Base-by-base conservation (phyloP, 2,888 invertebrate genomes). In the Orthosia incerta region DNA sequence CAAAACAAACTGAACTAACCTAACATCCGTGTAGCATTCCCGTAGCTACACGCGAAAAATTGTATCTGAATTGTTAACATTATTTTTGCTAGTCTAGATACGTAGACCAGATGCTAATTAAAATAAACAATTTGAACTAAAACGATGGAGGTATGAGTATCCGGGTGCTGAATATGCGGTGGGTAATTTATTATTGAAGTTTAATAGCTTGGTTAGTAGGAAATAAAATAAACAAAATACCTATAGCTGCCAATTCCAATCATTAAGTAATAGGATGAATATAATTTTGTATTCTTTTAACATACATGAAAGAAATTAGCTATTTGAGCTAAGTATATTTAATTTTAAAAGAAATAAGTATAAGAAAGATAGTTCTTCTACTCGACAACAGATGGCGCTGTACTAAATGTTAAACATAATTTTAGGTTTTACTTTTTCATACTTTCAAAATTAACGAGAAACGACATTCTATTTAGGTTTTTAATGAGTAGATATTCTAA, bases 331-430 rank as follows among this genome's bases (percentile, higher is more conserved):
- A 9, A 0, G 39, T 39, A 39, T 39, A 39, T 9, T 39, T 39
- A 31, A 0, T 31, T 31, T 31, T 7, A 31, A 31, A 31, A 31
- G 31, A n/a, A n/a, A 18, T 18, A 26, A 13, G 7, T 4, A 13
- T 9, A n/a, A 4, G 16, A 13, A 9, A 16, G 0, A 13, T 59
- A 61, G 69, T 84, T 66, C 1, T 18, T 50, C 93, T 93, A 92
- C 87, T 91, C 89, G 78, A 66, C 84, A 77, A 80, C 74, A 93
- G 94, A 89, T 91, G 91, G 91, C 92, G 89, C 83, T 90, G 67
- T 76, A 53, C n/a, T 1, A 15, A 76, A 74, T 39, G 39, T 39
- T 39, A 9, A 26, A 16, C 0, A 1, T 31, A 9, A 18, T 0
- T 2, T 18, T 16, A 0, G 0, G 4, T 16, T 16, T 11, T 3